Evolutionary conservation across 2,797 vertebrate genomes (phyloP).

Genomic region (Channallabes apus): DNA sequence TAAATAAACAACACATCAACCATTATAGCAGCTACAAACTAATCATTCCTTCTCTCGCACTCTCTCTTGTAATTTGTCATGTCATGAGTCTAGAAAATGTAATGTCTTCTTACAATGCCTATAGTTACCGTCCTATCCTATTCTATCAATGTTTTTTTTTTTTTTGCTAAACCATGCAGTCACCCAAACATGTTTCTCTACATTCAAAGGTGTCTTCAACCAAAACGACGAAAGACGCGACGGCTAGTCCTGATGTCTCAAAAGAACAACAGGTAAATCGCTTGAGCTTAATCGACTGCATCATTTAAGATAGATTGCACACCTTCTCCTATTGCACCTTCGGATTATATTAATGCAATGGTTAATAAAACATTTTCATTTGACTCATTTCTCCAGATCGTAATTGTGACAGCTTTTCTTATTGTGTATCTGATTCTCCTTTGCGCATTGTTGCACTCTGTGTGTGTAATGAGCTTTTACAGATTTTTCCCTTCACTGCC

Average conservation of each 20-base stretch:
- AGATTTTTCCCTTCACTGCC: neutral
- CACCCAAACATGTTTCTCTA: slow-evolving; percentile 51
- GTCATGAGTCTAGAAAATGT: neutral
- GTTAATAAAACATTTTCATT: neutral
- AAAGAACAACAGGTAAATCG: slow-evolving; percentile 86
- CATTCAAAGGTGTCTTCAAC: slow-evolving; percentile 80
- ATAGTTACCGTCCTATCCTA: no score
- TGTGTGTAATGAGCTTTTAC: slow-evolving; percentile 7
- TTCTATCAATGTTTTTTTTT: no score
- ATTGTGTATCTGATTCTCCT: slow-evolving; percentile 33
- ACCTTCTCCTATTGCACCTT: neutral
- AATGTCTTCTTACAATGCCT: neutral
- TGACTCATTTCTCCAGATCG: neutral
- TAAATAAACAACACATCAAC: neutral
- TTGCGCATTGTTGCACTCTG: neutral
- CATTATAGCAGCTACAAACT: neutral
- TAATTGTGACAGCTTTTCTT: slow-evolving; percentile 1
- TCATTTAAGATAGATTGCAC: neutral
- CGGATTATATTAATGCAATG: neutral
- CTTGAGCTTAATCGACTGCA: no score
- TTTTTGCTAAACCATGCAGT: slow-evolving; percentile 40
- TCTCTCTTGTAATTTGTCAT: neutral
- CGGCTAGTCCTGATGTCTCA: slow-evolving; percentile 76
- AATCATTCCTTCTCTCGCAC: no score
- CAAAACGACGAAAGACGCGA: slow-evolving; percentile 82